Evolutionary conservation across 2,888 invertebrate genomes (phyloP).

Genomic region (Eilema depressum): DNA sequence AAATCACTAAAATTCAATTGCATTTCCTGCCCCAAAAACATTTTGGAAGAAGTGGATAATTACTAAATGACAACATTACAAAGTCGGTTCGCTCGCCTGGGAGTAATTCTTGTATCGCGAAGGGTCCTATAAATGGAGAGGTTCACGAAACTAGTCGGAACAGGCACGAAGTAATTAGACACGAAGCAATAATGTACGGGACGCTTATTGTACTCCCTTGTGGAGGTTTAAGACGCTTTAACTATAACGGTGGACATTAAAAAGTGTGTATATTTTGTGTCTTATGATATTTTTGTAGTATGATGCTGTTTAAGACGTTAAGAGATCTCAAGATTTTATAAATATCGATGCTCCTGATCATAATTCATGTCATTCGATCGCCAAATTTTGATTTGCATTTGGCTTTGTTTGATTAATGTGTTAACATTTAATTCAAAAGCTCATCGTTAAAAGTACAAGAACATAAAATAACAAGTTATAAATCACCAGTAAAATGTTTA

Average conservation of each 20-base stretch:
- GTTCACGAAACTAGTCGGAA: neutral
- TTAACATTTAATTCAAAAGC: neutral
- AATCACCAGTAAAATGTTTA: slow-evolving; percentile 13
- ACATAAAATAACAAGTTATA: slow-evolving; percentile 2
- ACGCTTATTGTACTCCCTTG: neutral
- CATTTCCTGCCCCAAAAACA: neutral
- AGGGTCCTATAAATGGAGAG: neutral
- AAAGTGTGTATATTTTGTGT: neutral
- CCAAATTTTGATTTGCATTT: too few species aligned
- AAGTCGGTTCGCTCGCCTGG: neutral
- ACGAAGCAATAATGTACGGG: neutral
- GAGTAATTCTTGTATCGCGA: slow-evolving; percentile 1
- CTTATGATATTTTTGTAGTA: neutral
- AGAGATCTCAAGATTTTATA: too few species aligned
- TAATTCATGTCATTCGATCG: too few species aligned
- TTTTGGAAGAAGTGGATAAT: slow-evolving; percentile 2
- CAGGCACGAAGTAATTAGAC: neutral
- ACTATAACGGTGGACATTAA: neutral
- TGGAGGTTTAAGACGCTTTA: neutral
- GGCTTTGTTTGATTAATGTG: neutral
- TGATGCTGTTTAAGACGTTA: too few species aligned
- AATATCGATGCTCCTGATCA: too few species aligned
- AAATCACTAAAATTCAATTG: slow-evolving; percentile 1
- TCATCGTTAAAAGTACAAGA: neutral
- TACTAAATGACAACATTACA: neutral